Conservation (phyloP, 2,888 invertebrate species). For the Tyria jacobaeae region DNA sequence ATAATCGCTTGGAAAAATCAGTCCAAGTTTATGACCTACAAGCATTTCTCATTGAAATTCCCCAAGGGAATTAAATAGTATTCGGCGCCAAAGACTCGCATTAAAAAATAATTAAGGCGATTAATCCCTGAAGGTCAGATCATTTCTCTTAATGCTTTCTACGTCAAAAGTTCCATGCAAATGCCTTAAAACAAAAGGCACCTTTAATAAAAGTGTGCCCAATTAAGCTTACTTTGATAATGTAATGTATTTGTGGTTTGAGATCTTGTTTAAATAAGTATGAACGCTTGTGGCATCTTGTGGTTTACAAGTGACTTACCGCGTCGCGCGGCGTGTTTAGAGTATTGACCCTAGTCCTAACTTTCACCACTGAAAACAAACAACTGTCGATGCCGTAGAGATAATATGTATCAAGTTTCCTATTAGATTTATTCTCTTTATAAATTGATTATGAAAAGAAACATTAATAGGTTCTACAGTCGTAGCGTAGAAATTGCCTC, state of each 20-base stretch:
- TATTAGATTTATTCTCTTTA: neutral
- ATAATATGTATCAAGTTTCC: neutral
- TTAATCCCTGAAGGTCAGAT: conserved; percentile 19
- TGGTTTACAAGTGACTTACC: conserved; percentile 20
- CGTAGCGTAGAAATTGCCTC: no score
- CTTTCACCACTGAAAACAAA: neutral
- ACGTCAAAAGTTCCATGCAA: conserved; percentile 14
- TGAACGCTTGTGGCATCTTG: neutral
- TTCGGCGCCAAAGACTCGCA: conserved; percentile 14
- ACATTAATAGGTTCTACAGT: no score
- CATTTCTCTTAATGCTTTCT: conserved; percentile 17
- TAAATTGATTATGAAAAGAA: neutral
- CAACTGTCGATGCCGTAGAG: neutral
- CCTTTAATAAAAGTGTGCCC: conserved; percentile 1
- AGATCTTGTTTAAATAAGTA: conserved; percentile 21
- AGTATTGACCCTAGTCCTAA: neutral
- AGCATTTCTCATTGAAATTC: conserved; percentile 17
- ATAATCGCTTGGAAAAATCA: neutral
- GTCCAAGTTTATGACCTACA: neutral
- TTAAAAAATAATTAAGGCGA: conserved; percentile 23
- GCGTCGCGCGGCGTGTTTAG: conserved; percentile 9
- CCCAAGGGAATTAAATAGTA: conserved; percentile 11
- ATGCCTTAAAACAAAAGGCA: conserved; percentile 14
- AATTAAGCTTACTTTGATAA: conserved; percentile 5
- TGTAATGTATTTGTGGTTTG: conserved; percentile 18